phyloP scores from a whole-genome alignment of 2,113 vertebrate species.

The Peromyscus polionotus region DNA sequence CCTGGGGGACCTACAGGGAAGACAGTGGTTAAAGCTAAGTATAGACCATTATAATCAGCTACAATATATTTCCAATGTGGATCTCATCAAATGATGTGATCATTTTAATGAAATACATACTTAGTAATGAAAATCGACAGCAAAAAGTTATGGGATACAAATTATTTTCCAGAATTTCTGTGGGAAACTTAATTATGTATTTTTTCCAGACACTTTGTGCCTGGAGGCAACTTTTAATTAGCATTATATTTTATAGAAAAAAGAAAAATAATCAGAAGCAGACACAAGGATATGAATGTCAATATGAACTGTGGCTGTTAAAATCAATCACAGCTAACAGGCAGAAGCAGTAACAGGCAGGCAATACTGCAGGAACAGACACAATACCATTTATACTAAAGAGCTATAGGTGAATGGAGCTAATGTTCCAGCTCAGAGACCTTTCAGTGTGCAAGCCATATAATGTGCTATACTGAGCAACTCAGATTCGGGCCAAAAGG shows the following conservation, averaged over 20 bases:
- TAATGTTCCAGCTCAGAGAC: slow-evolving; percentile 4
- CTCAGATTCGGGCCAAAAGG: not conserved
- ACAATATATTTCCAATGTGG: slow-evolving; percentile 56
- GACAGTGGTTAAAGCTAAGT: slow-evolving; percentile 58
- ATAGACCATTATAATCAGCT: slow-evolving; percentile 35
- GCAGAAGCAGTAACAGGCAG: not conserved
- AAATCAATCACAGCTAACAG: slow-evolving; percentile 31
- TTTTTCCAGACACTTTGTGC: slow-evolving; percentile 51
- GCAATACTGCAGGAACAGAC: not conserved
- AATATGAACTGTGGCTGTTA: slow-evolving; percentile 9
- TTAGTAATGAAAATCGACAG: slow-evolving; percentile 59
- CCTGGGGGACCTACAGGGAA: slow-evolving; percentile 94
- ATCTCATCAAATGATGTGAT: slow-evolving; percentile 48
- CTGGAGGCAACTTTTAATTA: slow-evolving; percentile 55
- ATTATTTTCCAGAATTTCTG: slow-evolving; percentile 65
- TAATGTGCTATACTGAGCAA: not conserved
- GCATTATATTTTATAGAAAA: slow-evolving; percentile 48
- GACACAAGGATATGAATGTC: slow-evolving; percentile 31
- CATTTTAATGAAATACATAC: slow-evolving; percentile 59
- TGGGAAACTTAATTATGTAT: slow-evolving; percentile 50
- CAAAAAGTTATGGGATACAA: slow-evolving; percentile 25
- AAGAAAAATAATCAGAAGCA: slow-evolving; percentile 70
- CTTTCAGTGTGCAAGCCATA: not conserved
- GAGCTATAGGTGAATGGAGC: not conserved
- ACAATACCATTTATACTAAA: not conserved